A percentile compares a stretch with the other conserved stretches of the same genome.
These are phyloP conservation scores for Drosophila mettleri DNA, from an alignment of 2,888 invertebrate species.

Conservation along the genomic window DNA sequence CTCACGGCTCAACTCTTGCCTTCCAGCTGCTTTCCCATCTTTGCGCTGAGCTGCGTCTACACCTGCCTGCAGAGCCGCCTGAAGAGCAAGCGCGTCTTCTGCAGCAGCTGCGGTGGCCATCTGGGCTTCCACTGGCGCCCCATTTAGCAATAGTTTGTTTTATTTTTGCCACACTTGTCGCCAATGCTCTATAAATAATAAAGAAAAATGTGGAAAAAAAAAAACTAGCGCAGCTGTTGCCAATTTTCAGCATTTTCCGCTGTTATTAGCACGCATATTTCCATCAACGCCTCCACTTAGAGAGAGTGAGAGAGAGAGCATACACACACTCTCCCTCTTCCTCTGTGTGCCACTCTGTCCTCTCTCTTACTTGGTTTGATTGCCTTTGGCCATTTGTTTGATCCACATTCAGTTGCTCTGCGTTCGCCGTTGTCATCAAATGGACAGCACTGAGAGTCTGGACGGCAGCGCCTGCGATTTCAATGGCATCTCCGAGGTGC, in stretches of 20 bases:
- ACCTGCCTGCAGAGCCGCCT: slow-evolving; percentile 80
- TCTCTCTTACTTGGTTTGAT: neutral
- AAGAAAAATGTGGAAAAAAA: slow-evolving; percentile 19
- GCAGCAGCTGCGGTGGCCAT: slow-evolving; percentile 83
- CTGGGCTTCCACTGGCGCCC: slow-evolving; percentile 82
- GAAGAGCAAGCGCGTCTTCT: slow-evolving; percentile 81
- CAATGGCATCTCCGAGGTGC: slow-evolving; percentile 64
- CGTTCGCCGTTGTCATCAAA: slow-evolving; percentile 50
- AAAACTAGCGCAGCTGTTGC: slow-evolving; percentile 55
- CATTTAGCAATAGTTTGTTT: slow-evolving; percentile 42
- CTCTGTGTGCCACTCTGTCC: neutral
- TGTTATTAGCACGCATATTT: slow-evolving; percentile 38
- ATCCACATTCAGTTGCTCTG: slow-evolving; percentile 48
- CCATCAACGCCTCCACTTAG: slow-evolving; percentile 32
- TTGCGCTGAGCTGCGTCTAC: slow-evolving; percentile 80
- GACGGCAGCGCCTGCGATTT: slow-evolving; percentile 59
- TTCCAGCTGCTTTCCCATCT: slow-evolving; percentile 83
- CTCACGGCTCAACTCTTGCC: neutral
- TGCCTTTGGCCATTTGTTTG: slow-evolving; percentile 3
- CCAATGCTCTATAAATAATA: slow-evolving; percentile 61
- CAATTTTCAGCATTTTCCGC: slow-evolving; percentile 43
- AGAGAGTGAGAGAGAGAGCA: too few species aligned
- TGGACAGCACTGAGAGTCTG: slow-evolving; percentile 71
- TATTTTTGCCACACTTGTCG: slow-evolving; percentile 16
- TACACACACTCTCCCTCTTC: neutral